A percentile compares a stretch with the other conserved stretches of the same genome.
phyloP scores from a whole-genome alignment of 2,797 vertebrate genomes.

The Clarias fuscus region DNA sequence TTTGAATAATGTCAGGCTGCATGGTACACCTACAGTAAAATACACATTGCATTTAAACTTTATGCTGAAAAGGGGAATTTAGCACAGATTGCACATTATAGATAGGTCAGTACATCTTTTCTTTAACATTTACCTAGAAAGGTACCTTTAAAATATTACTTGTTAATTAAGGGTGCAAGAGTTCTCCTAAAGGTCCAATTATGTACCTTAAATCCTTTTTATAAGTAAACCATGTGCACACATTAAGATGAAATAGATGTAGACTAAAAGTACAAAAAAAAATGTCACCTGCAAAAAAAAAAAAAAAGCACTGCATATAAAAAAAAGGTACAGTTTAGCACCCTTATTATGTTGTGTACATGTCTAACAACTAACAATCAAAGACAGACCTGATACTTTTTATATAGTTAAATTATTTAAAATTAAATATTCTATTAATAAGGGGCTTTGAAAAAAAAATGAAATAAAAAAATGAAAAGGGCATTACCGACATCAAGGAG shows the following conservation, averaged over 20 bases:
- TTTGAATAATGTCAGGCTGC: background rate
- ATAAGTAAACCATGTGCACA: background rate
- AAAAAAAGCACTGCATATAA: background rate
- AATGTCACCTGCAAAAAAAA: background rate
- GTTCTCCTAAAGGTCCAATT: background rate
- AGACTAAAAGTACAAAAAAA: background rate
- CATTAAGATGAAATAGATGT: background rate
- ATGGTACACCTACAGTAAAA: background rate
- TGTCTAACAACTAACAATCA: slow-evolving; percentile 5
- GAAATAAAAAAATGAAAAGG: background rate
- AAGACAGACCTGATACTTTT: background rate
- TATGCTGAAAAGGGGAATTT: background rate
- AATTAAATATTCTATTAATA: background rate
- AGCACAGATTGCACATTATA: background rate
- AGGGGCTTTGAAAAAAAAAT: background rate
- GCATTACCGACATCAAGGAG: background rate
- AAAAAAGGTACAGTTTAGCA: background rate
- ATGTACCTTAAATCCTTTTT: background rate
- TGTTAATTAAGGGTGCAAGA: background rate
- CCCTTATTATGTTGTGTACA: background rate
- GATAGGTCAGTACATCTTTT: background rate
- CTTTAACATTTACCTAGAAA: background rate
- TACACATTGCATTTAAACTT: background rate
- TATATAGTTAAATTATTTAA: background rate
- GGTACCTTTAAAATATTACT: background rate